Conservation (phyloP, 2,888 invertebrate genomes). For the Patella depressa region DNA sequence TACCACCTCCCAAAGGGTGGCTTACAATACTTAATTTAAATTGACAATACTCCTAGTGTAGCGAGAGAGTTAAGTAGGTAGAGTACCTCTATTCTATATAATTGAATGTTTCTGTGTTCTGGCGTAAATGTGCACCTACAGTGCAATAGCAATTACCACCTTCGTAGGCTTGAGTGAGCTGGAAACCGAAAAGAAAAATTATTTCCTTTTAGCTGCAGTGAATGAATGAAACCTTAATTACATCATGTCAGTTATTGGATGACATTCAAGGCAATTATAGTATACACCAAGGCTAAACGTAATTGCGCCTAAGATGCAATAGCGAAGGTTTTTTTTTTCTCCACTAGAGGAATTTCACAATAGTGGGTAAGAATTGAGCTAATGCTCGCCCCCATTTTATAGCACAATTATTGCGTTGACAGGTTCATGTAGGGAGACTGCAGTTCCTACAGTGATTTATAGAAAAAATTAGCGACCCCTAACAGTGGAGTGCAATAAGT, state of each 20-base stretch:
- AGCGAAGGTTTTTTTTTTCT: not conserved
- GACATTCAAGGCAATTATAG: not conserved
- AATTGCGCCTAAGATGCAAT: not conserved
- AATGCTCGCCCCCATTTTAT: not conserved
- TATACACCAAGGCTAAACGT: not conserved
- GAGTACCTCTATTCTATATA: not conserved
- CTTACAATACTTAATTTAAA: too few relatives aligned
- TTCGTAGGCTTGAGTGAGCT: not conserved
- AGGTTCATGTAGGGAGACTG: too few relatives aligned
- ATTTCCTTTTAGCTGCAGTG: not conserved
- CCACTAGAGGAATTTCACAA: not conserved
- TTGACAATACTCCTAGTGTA: too few relatives aligned
- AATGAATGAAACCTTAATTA: slow-evolving; percentile 6
- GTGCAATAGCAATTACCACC: slow-evolving; percentile 5
- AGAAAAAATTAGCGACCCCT: too few relatives aligned
- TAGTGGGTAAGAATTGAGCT: not conserved
- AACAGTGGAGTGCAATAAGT: too few relatives aligned
- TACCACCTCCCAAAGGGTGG: too few relatives aligned
- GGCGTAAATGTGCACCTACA: slow-evolving; percentile 4
- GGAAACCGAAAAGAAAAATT: not conserved
- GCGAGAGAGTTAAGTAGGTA: too few relatives aligned
- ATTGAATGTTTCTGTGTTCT: not conserved
- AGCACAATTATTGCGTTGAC: too few relatives aligned
- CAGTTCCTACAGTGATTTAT: too few relatives aligned
- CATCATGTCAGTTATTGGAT: slow-evolving; percentile 1